Conservation (phyloP, 2,113 vertebrate genomes). For the Saimiri boliviensis region DNA sequence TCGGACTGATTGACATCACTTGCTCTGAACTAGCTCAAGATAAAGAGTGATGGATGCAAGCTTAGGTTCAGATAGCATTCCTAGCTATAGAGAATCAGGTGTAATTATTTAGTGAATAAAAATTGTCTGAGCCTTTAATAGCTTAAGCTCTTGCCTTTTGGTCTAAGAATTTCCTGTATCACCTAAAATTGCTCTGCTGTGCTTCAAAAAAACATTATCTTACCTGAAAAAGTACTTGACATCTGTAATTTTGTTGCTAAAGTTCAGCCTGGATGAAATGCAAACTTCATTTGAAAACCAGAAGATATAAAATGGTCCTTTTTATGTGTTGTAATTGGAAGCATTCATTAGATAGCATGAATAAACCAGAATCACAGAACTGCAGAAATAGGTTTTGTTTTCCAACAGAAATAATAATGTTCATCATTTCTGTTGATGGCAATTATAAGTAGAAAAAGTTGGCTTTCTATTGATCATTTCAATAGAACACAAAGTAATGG, state of each 20-base stretch:
- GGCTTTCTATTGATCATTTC: slow-evolving; percentile 15
- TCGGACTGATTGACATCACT: background rate
- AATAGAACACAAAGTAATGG: background rate
- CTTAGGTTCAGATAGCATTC: background rate
- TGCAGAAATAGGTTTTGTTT: background rate
- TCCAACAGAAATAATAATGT: slow-evolving; percentile 2
- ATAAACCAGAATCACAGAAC: slow-evolving; percentile 5
- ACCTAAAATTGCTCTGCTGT: background rate
- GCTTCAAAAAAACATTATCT: background rate
- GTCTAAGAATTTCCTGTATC: background rate
- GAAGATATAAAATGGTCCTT: background rate
- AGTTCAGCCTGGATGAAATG: background rate
- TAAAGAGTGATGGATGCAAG: background rate
- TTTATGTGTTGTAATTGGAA: background rate
- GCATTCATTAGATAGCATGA: background rate
- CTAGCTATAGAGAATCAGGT: background rate
- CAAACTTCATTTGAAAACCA: slow-evolving; percentile 50
- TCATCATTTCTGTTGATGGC: slow-evolving; percentile 9
- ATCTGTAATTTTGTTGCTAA: background rate
- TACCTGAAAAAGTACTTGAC: background rate
- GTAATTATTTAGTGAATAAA: background rate
- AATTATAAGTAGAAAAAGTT: slow-evolving; percentile 43
- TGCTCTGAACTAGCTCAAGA: background rate
- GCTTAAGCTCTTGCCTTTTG: background rate
- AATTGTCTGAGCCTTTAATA: background rate